These are phyloP conservation scores for Cyrtorhinus lividipennis DNA, from an alignment of 1,140 invertebrate genomes.

Conservation along the genomic window DNA sequence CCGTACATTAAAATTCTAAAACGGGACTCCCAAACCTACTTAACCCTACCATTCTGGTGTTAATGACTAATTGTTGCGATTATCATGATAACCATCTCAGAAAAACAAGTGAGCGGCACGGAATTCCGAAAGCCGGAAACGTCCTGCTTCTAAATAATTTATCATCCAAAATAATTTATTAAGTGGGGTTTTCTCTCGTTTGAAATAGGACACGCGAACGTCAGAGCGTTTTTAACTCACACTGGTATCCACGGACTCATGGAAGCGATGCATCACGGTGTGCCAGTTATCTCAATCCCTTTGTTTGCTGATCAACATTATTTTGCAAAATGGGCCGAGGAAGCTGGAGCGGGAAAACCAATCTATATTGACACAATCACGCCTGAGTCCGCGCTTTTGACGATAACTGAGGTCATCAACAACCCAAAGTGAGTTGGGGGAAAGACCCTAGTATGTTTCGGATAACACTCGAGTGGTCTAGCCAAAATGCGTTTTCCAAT, in stretches of 20 bases:
- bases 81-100: no score
- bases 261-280: slow-evolving; percentile 33
- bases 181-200: not conserved
- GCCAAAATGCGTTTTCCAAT: no score
- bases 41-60: no score
- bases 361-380: slow-evolving; percentile 1
- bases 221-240: slow-evolving; percentile 31
- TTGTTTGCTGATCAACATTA: slow-evolving; percentile 32
- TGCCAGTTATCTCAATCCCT: slow-evolving; percentile 35
- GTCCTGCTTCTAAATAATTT: no score
- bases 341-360: not conserved
- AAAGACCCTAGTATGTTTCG: no score
- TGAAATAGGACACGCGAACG: slow-evolving; percentile 28
- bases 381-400: not conserved
- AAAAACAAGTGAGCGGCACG: no score
- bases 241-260: slow-evolving; percentile 32
- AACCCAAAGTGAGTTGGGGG: slow-evolving; percentile 8
- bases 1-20: no score
- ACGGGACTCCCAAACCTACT: no score
- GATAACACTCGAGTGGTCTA: no score
- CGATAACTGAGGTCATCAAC: not conserved
- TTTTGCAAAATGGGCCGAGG: not conserved
- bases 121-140: no score
- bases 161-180: no score
- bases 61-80: no score